A percentile compares a stretch with the other conserved stretches of the same genome.
phyloP scores from a whole-genome alignment of 2,113 vertebrate species.

The Rhombomys opimus region DNA sequence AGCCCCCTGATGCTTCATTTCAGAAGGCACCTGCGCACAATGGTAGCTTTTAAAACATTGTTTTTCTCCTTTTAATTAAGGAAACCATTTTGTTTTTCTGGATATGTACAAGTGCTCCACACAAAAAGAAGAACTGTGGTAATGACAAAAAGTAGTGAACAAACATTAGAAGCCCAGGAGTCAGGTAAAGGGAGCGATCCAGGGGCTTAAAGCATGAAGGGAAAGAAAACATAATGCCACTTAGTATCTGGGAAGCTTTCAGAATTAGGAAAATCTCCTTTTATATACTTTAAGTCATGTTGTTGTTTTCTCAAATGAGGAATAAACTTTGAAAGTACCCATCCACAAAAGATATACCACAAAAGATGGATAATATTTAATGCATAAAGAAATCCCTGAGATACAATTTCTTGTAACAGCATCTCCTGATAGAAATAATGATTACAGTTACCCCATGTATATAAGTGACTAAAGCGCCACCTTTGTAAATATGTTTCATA shows the following conservation, averaged over 20 bases:
- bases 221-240: background rate
- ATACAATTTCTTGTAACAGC: background rate
- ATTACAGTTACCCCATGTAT: conserved; percentile 11
- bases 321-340: conserved; percentile 22
- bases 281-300: background rate
- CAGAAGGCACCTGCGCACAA: conserved; percentile 79
- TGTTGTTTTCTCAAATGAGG: background rate
- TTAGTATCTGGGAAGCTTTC: background rate
- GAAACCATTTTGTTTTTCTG: conserved; percentile 70
- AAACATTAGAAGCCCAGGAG: background rate
- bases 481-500: background rate
- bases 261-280: conserved; percentile 30
- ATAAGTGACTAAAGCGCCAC: background rate
- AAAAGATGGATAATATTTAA: conserved; percentile 27
- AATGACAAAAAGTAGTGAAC: background rate
- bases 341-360: background rate
- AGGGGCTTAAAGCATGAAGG: background rate
- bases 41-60: conserved; percentile 73
- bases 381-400: conserved; percentile 9
- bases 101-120: conserved; percentile 58
- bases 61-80: conserved; percentile 79
- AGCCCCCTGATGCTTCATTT: conserved; percentile 71
- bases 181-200: background rate
- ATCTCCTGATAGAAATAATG: conserved; percentile 19
- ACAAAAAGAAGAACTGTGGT: conserved; percentile 30